phyloP scores from a whole-genome alignment of 2,113 vertebrate species.

The Cochlearius cochlearius region DNA sequence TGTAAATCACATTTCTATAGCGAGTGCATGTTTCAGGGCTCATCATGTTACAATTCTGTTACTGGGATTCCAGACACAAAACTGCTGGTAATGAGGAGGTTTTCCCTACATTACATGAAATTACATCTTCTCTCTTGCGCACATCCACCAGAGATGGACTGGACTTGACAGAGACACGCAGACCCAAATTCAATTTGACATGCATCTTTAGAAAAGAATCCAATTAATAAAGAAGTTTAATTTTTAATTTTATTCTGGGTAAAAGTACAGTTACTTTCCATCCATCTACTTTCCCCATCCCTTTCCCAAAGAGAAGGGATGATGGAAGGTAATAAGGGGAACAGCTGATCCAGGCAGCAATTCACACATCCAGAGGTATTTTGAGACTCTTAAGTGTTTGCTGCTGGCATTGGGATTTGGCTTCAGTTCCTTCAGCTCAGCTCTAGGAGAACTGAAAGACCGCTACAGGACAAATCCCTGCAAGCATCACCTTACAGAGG shows the following conservation, averaged over 20 bases:
- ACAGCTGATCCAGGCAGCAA: background rate
- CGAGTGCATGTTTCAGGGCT: background rate
- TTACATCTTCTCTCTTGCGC: background rate
- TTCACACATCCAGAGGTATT: background rate
- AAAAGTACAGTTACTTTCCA: background rate
- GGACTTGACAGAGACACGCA: background rate
- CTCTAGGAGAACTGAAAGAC: background rate
- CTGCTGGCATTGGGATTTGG: background rate
- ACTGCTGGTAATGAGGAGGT: background rate
- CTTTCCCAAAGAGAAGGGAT: background rate
- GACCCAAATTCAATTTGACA: background rate
- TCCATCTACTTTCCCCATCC: background rate
- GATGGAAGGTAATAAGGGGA: background rate
- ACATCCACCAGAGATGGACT: background rate
- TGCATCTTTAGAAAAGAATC: background rate
- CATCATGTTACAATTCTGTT: background rate
- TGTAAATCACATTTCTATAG: background rate
- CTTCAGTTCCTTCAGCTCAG: background rate
- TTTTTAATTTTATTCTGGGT: background rate
- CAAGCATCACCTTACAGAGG: background rate
- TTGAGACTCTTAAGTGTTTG: background rate
- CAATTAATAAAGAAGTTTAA: background rate
- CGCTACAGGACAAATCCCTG: background rate
- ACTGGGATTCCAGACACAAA: slow-evolving; percentile 1
- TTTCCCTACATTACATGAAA: slow-evolving; percentile 6